Percentiles rank a stretch among this genome's conserved stretches.
Conservation (phyloP, 2,888 invertebrate species). For the Amblyjoppa proteus region DNA sequence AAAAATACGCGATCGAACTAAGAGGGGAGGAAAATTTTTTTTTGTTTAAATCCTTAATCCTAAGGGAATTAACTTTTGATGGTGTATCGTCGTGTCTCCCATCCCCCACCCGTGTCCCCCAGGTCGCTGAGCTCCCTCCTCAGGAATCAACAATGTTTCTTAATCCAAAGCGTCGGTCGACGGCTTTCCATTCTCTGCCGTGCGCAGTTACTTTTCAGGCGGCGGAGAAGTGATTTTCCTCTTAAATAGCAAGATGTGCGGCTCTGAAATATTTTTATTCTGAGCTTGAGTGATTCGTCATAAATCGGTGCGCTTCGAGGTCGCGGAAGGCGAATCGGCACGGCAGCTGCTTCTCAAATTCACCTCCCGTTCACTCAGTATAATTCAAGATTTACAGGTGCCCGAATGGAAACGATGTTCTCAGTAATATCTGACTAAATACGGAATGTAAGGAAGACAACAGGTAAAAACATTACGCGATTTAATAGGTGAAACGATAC, state of each 20-base stretch:
- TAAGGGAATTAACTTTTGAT: slow-evolving; percentile 47
- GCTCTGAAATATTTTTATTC: slow-evolving; percentile 88
- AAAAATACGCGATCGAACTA: slow-evolving; percentile 17
- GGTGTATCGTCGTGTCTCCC: slow-evolving; percentile 31
- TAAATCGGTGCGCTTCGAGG: neutral
- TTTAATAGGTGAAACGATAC: too few species aligned
- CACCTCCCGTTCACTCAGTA: slow-evolving; percentile 79
- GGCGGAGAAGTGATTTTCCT: slow-evolving; percentile 88
- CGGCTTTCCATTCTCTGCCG: slow-evolving; percentile 21
- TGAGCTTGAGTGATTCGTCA: slow-evolving; percentile 3
- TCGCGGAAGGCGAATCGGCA: neutral
- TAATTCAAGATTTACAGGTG: neutral
- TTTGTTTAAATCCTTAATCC: slow-evolving; percentile 34
- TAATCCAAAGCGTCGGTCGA: slow-evolving; percentile 58
- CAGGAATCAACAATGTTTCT: slow-evolving; percentile 73
- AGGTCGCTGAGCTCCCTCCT: slow-evolving; percentile 69
- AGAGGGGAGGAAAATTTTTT: neutral
- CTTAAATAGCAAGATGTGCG: slow-evolving; percentile 95
- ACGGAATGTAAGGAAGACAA: too few species aligned
- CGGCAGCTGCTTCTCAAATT: neutral
- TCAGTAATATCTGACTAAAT: too few species aligned
- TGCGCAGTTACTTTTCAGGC: slow-evolving; percentile 74
- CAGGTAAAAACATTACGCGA: too few species aligned
- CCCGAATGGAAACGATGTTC: too few species aligned
- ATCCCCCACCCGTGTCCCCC: slow-evolving; percentile 13